Percentiles rank a stretch among this genome's conserved stretches.
Conservation (phyloP, 2,888 invertebrate genomes). For the Heliconius sara region DNA sequence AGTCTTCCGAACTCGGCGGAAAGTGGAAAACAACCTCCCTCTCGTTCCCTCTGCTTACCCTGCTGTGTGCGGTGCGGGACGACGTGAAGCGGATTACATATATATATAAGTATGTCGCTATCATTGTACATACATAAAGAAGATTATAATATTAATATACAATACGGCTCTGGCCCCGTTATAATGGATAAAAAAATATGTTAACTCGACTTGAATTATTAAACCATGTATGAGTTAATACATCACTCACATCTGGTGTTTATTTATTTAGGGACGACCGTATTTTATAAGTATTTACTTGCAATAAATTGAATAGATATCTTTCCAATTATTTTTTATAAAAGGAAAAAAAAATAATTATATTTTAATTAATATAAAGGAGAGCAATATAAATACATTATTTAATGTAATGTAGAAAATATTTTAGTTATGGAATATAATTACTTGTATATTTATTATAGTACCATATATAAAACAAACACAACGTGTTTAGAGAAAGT, state of each 20-base stretch:
- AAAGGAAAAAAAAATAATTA: too few relatives aligned
- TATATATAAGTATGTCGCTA: neutral
- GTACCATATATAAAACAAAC: too few relatives aligned
- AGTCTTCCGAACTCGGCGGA: too few relatives aligned
- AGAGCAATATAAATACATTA: neutral
- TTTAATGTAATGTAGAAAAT: neutral
- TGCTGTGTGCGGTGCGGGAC: too few relatives aligned
- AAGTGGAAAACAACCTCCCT: too few relatives aligned
- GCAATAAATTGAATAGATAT: neutral
- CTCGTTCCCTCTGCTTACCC: too few relatives aligned
- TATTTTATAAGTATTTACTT: neutral
- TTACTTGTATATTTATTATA: too few relatives aligned
- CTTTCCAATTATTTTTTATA: neutral
- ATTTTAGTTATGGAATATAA: too few relatives aligned
- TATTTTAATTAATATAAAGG: neutral
- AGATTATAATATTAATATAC: neutral
- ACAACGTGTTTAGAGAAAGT: too few relatives aligned
- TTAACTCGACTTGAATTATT: neutral
- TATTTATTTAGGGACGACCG: conserved; percentile 1
- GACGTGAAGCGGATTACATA: neutral
- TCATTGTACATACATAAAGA: neutral
- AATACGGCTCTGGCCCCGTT: neutral
- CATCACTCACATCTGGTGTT: conserved; percentile 1
- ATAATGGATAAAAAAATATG: neutral
- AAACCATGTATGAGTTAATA: neutral